Base-by-base conservation (phyloP, 2,113 vertebrate genomes). In the Aphyosemion australe region DNA sequence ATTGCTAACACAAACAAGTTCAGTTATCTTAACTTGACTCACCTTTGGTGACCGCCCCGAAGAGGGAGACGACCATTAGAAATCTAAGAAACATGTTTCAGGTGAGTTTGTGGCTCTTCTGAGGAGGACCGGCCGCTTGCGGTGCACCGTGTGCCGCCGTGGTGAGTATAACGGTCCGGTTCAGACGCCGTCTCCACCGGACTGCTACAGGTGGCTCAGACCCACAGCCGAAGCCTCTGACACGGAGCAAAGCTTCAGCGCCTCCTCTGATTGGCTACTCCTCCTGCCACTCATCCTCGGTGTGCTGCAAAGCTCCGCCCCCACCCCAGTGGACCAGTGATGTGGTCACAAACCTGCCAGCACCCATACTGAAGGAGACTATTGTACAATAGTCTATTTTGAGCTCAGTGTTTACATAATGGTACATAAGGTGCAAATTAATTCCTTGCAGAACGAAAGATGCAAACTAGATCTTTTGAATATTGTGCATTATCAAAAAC, bases 151-250 rank as follows among this genome's bases (percentile, higher is more conserved):
- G 59, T 52, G 20, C 37, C 1, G 54, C 16, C 4, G 43, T 15
- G 46, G 57, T 31, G 39, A 11, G 56, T 20, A 6, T 76, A 73
- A 64, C 57, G 55, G 76, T 32, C 31, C 50, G 5, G 45, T 4
- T 64, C 26, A 26, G 26, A 26, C 26, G 26, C 26, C 26, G 26
- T 26, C 26, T 26, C 69, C 75, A 72, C 26, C n/a, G 11, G 56
- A 9, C 58, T 31, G 73, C 80, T 75, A 81, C 87, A 89, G 88
- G 87, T 89, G 84, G 69, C 8, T 79, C 51, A 37, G 37, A 45
- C 34, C 67, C 47, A 1, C 26, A 26, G 26, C 26, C 26, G 26
- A 5, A 26, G 26, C 26, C 26, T 26, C 26, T 26, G 13, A 41
- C 65, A 51, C 18, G 31, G 61, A 39, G 42, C 84, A 83, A 63